phyloP scores from a whole-genome alignment of 2,113 vertebrate genomes.

The Elgaria multicarinata region DNA sequence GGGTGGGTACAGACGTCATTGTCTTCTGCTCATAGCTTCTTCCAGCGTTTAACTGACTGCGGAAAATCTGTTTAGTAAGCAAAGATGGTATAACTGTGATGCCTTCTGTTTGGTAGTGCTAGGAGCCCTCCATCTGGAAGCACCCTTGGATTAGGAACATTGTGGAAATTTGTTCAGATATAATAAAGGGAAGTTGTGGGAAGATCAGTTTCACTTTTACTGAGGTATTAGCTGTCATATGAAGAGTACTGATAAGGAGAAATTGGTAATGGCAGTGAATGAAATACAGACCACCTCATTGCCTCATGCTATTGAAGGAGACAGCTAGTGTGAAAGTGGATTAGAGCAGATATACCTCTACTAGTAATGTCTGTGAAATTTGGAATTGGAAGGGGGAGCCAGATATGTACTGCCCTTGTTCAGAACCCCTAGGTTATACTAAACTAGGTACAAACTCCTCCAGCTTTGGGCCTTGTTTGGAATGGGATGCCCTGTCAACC shows the following conservation, averaged over 20 bases:
- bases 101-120: no score
- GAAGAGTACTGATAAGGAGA: not conserved
- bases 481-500: not conserved
- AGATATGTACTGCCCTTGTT: not conserved
- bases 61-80: no score
- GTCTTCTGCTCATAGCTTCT: no score
- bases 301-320: not conserved
- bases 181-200: not conserved
- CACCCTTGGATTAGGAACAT: not conserved
- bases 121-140: no score
- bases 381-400: not conserved
- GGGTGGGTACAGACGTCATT: no score
- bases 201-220: not conserved
- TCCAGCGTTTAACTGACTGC: no score
- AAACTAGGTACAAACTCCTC: not conserved
- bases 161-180: constrained; percentile 5
- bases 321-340: not conserved
- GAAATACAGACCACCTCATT: not conserved
- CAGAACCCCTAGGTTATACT: not conserved
- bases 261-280: not conserved
- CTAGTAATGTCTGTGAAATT: not conserved
- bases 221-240: not conserved
- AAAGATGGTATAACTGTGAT: no score
- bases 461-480: not conserved
- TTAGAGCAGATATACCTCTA: not conserved